phyloP scores from a whole-genome alignment of 2,797 vertebrate species.

The Phataginus tricuspis region DNA sequence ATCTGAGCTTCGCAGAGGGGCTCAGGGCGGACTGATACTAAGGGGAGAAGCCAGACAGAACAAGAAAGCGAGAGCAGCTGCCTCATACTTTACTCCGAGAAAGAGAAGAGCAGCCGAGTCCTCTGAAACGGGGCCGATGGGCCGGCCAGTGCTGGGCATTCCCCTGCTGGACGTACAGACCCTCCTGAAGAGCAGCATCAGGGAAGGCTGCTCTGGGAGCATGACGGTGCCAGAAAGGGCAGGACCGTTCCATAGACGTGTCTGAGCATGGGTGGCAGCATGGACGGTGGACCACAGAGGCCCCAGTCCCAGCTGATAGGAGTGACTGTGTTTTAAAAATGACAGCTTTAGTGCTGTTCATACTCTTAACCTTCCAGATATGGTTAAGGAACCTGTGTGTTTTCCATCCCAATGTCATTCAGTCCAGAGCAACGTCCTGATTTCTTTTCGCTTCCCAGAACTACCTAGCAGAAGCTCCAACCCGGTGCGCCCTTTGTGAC shows the following conservation, averaged over 20 bases:
- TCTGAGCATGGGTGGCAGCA: rapidly evolving
- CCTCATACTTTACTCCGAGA: not conserved
- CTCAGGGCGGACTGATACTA: not conserved
- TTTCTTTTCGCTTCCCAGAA: not conserved
- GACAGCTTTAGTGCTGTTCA: rapidly evolving
- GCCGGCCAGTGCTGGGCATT: too few species aligned
- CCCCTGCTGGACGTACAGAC: not conserved
- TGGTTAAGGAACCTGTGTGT: not conserved
- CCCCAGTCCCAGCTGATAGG: not conserved
- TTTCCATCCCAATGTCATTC: not conserved
- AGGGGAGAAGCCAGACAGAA: not conserved
- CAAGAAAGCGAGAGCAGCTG: rapidly evolving
- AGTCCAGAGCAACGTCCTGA: not conserved
- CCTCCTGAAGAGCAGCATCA: not conserved
- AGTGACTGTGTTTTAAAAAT: not conserved
- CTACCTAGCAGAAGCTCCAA: not conserved
- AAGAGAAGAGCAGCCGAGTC: not conserved
- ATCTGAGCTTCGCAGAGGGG: not conserved
- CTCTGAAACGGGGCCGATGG: not conserved
- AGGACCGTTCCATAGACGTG: rapidly evolving
- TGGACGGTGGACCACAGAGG: rapidly evolving
- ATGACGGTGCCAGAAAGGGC: not conserved
- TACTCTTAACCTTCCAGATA: not conserved
- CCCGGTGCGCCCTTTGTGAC: rapidly evolving
- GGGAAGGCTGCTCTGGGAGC: not conserved